Conservation (phyloP, 2,113 vertebrate genomes). For the Regulus satrapa region DNA sequence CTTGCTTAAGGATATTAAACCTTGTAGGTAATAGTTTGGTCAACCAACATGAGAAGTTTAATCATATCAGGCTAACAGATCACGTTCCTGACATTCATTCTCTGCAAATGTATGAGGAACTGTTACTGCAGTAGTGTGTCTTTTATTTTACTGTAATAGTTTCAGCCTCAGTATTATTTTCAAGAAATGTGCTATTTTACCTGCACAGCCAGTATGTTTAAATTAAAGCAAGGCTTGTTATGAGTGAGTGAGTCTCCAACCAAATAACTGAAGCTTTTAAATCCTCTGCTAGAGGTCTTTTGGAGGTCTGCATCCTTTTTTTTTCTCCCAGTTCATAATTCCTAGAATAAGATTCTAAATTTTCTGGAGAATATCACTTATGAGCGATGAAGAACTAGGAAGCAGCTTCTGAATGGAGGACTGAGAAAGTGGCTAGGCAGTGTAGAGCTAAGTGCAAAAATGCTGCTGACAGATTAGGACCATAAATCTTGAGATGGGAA, state of each 20-base stretch:
- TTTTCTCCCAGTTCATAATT: neutral
- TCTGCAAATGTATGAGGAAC: neutral
- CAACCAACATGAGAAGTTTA: neutral
- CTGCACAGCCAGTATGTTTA: neutral
- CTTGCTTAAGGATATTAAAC: neutral
- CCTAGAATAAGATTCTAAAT: neutral
- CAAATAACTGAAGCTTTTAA: neutral
- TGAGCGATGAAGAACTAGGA: neutral
- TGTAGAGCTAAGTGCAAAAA: neutral
- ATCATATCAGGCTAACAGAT: neutral
- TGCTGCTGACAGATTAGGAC: neutral
- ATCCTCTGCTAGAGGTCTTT: neutral
- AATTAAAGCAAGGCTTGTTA: neutral
- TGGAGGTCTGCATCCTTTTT: neutral
- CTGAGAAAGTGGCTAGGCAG: neutral
- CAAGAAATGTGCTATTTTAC: neutral
- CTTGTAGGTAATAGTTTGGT: neutral
- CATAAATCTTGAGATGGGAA: neutral
- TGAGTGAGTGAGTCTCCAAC: neutral
- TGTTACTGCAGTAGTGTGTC: neutral
- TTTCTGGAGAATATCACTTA: neutral
- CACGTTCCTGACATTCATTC: neutral
- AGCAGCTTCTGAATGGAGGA: neutral
- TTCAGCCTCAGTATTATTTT: neutral
- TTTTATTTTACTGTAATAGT: neutral